Percentiles rank a stretch among this genome's conserved stretches.
Conservation (phyloP, 30 jellyfish, hydroid and myxozoan species). For the Haliclystus octoradiatus region DNA sequence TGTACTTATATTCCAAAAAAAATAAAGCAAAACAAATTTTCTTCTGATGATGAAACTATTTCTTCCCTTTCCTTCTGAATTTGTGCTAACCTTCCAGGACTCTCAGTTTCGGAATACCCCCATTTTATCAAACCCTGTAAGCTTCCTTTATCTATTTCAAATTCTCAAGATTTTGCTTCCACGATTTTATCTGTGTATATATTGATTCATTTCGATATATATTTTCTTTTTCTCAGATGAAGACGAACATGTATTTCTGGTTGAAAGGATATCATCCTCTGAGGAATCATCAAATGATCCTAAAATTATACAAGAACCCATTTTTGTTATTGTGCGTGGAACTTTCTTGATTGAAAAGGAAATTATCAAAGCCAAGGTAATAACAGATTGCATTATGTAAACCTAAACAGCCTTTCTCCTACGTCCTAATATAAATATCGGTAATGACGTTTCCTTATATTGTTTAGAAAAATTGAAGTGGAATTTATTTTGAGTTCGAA, state of each 20-base stretch:
- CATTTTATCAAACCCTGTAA: too few relatives aligned
- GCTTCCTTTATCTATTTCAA: too few relatives aligned
- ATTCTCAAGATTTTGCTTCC: neutral
- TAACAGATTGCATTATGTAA: neutral
- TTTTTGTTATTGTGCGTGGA: constrained; percentile 25
- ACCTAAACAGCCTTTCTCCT: neutral
- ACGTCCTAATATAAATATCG: neutral
- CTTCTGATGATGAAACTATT: too few relatives aligned
- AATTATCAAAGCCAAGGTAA: constrained; percentile 36
- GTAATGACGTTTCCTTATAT: too few relatives aligned
- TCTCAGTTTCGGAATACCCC: too few relatives aligned
- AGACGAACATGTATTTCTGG: constrained; percentile 18
- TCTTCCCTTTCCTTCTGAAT: neutral
- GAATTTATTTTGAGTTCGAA: too few relatives aligned
- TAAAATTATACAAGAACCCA: constrained; percentile 28
- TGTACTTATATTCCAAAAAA: too few relatives aligned
- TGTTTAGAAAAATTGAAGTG: too few relatives aligned
- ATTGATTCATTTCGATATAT: neutral
- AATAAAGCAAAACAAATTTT: too few relatives aligned
- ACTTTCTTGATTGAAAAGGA: constrained; percentile 49
- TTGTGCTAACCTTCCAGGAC: too few relatives aligned
- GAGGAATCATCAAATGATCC: constrained; percentile 6
- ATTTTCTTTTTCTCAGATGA: neutral
- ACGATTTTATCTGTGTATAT: too few relatives aligned
- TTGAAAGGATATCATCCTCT: constrained; percentile 34